These are phyloP conservation scores for Branchinecta lynchi DNA, from an alignment of 1,140 invertebrate species.

Conservation along the genomic window DNA sequence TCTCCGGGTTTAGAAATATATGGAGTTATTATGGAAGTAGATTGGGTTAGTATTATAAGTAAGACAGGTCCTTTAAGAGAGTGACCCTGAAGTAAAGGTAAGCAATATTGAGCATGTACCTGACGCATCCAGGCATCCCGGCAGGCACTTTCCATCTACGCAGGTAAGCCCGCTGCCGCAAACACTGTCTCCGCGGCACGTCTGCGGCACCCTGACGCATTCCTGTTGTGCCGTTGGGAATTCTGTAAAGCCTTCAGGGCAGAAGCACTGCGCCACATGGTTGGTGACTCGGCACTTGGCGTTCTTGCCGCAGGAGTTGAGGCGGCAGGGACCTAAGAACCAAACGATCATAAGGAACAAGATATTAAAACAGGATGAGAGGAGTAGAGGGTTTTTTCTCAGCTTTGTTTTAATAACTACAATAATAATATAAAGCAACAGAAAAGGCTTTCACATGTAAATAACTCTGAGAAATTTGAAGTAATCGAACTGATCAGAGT, in stretches of 20 bases:
- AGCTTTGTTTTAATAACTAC: too few species aligned
- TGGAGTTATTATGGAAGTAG: too few species aligned
- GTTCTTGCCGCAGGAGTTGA: slow-evolving; percentile 64
- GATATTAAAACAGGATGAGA: background rate
- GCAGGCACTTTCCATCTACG: slow-evolving; percentile 51
- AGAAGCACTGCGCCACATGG: slow-evolving; percentile 53
- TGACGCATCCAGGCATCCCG: slow-evolving; percentile 48
- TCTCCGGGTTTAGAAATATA: too few species aligned
- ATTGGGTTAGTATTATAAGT: too few species aligned
- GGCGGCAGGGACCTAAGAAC: slow-evolving; percentile 51
- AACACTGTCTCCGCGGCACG: slow-evolving; percentile 43
- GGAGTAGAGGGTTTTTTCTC: too few species aligned
- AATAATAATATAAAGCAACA: too few species aligned
- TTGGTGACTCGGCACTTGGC: slow-evolving; percentile 55
- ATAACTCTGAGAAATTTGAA: too few species aligned
- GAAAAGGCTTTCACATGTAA: too few species aligned
- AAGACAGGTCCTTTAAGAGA: too few species aligned
- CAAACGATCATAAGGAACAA: slow-evolving; percentile 8
- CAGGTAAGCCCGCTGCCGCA: slow-evolving; percentile 58
- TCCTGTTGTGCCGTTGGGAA: slow-evolving; percentile 76
- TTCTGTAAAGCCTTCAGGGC: slow-evolving; percentile 63
- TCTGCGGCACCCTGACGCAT: slow-evolving; percentile 53
- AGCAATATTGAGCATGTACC: slow-evolving; percentile 34
- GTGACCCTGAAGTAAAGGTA: too few species aligned
- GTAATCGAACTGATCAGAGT: too few species aligned